Conservation (phyloP, 2,888 invertebrate species). For the Eupeodes luniger region DNA sequence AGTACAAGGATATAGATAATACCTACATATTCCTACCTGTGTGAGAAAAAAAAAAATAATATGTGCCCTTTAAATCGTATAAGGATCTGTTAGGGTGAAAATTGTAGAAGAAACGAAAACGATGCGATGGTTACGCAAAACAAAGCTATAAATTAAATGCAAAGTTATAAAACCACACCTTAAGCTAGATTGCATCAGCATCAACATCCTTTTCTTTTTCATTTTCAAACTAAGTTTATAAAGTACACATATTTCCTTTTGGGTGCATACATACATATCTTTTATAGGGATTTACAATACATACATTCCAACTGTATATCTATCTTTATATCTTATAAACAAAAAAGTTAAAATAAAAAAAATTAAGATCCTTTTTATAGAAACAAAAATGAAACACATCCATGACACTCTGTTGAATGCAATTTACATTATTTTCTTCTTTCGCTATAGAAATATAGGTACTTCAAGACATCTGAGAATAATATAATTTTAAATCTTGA, state of each 20-base stretch:
- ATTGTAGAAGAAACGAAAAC: constrained; percentile 2
- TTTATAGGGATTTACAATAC: background rate
- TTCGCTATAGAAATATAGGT: background rate
- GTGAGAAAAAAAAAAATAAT: background rate
- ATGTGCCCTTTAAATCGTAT: background rate
- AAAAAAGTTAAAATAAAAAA: background rate
- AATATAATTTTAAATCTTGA: background rate
- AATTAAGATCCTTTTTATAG: constrained; percentile 13
- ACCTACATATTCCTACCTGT: background rate
- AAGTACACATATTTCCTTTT: background rate
- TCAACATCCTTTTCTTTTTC: background rate
- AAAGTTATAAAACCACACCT: constrained; percentile 56
- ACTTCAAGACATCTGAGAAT: background rate
- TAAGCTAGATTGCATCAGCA: constrained; percentile 42
- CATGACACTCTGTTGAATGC: constrained; percentile 46
- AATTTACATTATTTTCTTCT: constrained; percentile 19
- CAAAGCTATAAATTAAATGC: constrained; percentile 66
- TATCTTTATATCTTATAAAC: background rate
- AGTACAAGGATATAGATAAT: background rate
- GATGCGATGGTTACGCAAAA: constrained; percentile 25
- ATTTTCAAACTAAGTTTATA: background rate
- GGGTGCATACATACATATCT: too few species aligned
- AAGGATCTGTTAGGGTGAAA: background rate
- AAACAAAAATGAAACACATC: constrained; percentile 13
- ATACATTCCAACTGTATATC: background rate